Conservation (phyloP, 2,113 vertebrate species). For the Oncorhynchus mykiss region DNA sequence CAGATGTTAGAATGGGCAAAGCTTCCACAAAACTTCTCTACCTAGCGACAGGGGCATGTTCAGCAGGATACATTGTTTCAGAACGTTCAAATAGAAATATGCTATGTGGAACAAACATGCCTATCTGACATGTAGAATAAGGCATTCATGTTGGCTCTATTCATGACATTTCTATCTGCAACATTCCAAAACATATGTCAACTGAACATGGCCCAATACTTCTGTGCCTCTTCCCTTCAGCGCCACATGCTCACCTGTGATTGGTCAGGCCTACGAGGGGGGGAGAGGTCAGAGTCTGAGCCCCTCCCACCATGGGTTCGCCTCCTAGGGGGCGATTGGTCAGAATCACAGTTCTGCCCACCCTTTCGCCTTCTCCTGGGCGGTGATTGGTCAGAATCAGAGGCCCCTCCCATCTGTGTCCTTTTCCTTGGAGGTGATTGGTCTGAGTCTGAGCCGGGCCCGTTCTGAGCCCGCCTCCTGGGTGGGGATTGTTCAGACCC, state of each 20-base stretch:
- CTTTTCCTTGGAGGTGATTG: constrained; percentile 35
- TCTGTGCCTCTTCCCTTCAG: neutral
- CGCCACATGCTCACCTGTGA: constrained; percentile 48
- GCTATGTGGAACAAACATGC: neutral
- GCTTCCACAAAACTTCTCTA: too few relatives aligned
- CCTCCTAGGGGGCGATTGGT: constrained; percentile 69
- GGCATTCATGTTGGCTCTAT: too few relatives aligned
- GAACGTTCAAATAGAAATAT: neutral
- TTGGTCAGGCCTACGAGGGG: constrained; percentile 67
- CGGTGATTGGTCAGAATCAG: constrained; percentile 63
- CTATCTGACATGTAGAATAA: too few relatives aligned
- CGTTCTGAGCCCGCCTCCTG: constrained; percentile 15
- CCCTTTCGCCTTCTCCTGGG: constrained; percentile 46
- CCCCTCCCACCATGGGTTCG: constrained; percentile 27
- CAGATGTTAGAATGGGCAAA: too few relatives aligned
- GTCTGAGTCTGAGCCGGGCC: constrained; percentile 15
- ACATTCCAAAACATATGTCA: too few relatives aligned
- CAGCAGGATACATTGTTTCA: too few relatives aligned
- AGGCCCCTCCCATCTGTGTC: neutral
- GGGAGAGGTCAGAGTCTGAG: constrained; percentile 67
- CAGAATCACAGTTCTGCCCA: constrained; percentile 57
- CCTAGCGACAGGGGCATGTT: too few relatives aligned
- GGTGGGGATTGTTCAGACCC: constrained; percentile 39
- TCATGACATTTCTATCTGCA: too few relatives aligned
- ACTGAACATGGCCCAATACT: neutral